Conservation (phyloP, 2,113 vertebrate genomes). For the Heterotilapia buettikoferi region DNA sequence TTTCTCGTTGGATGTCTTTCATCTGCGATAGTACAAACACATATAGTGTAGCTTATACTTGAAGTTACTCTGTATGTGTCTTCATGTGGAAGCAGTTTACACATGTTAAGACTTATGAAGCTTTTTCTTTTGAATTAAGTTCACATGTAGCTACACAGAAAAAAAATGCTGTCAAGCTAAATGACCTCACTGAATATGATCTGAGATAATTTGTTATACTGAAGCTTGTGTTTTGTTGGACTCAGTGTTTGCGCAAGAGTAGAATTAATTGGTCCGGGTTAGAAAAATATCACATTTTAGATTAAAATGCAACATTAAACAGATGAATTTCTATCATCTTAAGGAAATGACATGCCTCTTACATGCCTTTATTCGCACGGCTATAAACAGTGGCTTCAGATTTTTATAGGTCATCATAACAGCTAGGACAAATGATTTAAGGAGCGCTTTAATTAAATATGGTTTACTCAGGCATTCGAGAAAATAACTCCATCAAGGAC, state of each 20-base stretch:
- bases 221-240: background rate
- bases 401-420: background rate
- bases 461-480: background rate
- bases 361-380: background rate
- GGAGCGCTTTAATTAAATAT: background rate
- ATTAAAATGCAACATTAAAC: background rate
- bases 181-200: background rate
- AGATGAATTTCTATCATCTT: background rate
- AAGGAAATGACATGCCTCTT: background rate
- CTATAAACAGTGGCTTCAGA: background rate
- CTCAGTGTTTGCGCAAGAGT: background rate
- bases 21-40: background rate
- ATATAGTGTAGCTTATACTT: background rate
- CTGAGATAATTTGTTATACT: background rate
- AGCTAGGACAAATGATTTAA: background rate
- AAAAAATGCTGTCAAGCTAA: background rate
- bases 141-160: background rate
- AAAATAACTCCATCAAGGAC: background rate
- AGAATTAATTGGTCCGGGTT: background rate
- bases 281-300: accelerated
- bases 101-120: background rate
- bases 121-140: background rate
- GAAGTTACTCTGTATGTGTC: background rate
- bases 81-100: background rate
- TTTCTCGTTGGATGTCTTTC: background rate